Evolutionary conservation across 2,888 invertebrate genomes (phyloP).

Genomic region (Nymphalis polychloros): DNA sequence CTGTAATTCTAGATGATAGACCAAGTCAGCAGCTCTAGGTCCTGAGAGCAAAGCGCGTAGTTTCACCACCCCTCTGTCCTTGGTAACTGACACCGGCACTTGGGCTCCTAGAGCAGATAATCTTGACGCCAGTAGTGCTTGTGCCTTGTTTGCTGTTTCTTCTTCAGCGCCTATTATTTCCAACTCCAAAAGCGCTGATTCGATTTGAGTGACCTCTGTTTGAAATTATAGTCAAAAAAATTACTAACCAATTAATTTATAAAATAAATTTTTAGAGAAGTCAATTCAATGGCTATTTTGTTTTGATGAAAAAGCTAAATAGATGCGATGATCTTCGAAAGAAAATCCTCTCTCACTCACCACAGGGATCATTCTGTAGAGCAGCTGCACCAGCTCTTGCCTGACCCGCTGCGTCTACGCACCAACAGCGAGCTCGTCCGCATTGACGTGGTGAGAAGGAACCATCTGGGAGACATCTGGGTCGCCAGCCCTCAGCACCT

Average conservation of each 20-base stretch:
- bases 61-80: constrained; percentile 77
- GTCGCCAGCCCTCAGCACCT: constrained; percentile 72
- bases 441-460: constrained; percentile 90
- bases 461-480: constrained; percentile 86
- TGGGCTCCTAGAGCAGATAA: constrained; percentile 60
- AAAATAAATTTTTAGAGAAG: neutral
- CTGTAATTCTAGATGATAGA: constrained; percentile 90
- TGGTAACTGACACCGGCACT: constrained; percentile 57
- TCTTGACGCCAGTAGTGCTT: constrained; percentile 61
- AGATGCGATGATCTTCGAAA: too few relatives aligned
- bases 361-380: constrained; percentile 58
- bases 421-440: constrained; percentile 88
- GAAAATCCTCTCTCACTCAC: constrained; percentile 44
- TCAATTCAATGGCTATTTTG: too few relatives aligned
- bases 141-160: constrained; percentile 74
- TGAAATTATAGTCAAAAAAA: constrained; percentile 31
- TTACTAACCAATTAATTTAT: neutral
- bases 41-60: constrained; percentile 85
- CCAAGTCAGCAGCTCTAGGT: constrained; percentile 88
- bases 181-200: constrained; percentile 88
- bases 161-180: constrained; percentile 85
- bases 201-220: constrained; percentile 86
- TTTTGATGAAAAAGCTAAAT: too few relatives aligned
- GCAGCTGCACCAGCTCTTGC: constrained; percentile 48
- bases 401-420: constrained; percentile 89